These are phyloP conservation scores for Parambassis ranga DNA, from an alignment of 2,797 vertebrate species.

Conservation along the genomic window DNA sequence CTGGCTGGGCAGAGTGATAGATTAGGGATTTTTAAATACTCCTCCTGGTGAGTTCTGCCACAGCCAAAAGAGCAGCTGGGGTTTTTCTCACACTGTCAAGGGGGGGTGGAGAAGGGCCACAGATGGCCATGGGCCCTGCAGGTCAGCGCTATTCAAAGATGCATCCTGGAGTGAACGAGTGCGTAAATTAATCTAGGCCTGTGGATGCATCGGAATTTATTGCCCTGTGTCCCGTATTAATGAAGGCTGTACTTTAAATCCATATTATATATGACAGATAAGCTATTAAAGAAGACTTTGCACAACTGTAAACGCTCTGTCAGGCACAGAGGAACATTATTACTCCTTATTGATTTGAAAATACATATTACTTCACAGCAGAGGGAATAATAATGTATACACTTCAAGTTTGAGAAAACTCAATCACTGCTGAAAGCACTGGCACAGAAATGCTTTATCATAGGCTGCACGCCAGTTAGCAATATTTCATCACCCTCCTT, in stretches of 20 bases:
- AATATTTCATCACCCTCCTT: constrained; percentile 1
- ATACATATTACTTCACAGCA: constrained; percentile 16
- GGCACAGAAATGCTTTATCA: not conserved
- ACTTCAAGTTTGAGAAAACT: constrained; percentile 10
- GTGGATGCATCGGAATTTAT: constrained; percentile 39
- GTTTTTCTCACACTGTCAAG: constrained; percentile 45
- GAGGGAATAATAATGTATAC: constrained; percentile 18
- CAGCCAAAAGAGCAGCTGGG: constrained; percentile 75
- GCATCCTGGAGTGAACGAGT: constrained; percentile 53
- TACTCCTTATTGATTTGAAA: constrained; percentile 48
- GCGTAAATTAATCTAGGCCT: constrained; percentile 41
- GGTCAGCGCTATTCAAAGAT: constrained; percentile 66
- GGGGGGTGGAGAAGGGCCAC: constrained; percentile 44
- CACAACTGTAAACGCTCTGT: constrained; percentile 12
- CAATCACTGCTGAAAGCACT: not conserved
- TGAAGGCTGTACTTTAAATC: constrained; percentile 48
- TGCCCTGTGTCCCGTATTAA: constrained; percentile 10
- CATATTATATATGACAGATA: constrained; percentile 40
- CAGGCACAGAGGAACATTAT: constrained; percentile 33
- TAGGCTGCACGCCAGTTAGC: not conserved
- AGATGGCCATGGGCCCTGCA: constrained; percentile 67
- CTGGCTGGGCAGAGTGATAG: constrained; percentile 67
- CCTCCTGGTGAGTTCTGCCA: constrained; percentile 62
- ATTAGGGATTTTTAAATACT: constrained; percentile 76
- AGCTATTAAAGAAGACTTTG: constrained; percentile 36